Percentiles rank a stretch among this genome's conserved stretches.
phyloP scores from a whole-genome alignment of 2,113 vertebrate genomes.

The Anolis carolinensis region DNA sequence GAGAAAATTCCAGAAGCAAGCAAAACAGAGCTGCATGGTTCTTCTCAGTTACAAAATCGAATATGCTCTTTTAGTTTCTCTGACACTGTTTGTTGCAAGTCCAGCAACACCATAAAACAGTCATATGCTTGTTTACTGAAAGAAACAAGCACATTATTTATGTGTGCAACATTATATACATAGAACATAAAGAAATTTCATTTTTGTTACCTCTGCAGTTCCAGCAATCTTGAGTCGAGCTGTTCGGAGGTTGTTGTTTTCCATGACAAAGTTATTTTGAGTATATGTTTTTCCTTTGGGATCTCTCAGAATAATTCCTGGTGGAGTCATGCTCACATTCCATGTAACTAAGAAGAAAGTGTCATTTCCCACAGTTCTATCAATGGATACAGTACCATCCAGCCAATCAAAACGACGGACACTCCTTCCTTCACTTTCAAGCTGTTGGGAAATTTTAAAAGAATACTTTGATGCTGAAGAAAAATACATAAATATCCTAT shows the following conservation, averaged over 20 bases:
- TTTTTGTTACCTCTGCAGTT: conserved; percentile 12
- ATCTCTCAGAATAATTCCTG: not conserved
- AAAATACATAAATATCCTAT: not conserved
- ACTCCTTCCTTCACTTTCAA: not conserved
- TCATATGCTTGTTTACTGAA: not conserved
- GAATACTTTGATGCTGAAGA: not conserved
- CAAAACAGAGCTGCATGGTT: too few relatives aligned
- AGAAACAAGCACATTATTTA: not conserved
- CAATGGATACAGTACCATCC: not conserved
- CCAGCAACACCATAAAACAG: not conserved
- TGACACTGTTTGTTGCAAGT: too few relatives aligned
- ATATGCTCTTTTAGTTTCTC: too few relatives aligned
- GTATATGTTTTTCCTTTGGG: not conserved
- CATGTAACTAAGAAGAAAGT: conserved; percentile 12
- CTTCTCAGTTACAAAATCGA: too few relatives aligned
- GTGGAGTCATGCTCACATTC: not conserved
- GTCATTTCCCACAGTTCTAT: conserved; percentile 16
- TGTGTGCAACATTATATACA: not conserved
- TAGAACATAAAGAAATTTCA: not conserved
- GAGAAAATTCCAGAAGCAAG: too few relatives aligned
- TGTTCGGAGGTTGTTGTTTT: not conserved
- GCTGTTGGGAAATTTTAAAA: not conserved
- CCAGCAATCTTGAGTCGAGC: conserved; percentile 9
- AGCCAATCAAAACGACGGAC: rapidly evolving
- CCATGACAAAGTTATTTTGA: not conserved